These are phyloP conservation scores for Sebastes fasciatus DNA, from an alignment of 2,113 vertebrate genomes.

Conservation along the genomic window DNA sequence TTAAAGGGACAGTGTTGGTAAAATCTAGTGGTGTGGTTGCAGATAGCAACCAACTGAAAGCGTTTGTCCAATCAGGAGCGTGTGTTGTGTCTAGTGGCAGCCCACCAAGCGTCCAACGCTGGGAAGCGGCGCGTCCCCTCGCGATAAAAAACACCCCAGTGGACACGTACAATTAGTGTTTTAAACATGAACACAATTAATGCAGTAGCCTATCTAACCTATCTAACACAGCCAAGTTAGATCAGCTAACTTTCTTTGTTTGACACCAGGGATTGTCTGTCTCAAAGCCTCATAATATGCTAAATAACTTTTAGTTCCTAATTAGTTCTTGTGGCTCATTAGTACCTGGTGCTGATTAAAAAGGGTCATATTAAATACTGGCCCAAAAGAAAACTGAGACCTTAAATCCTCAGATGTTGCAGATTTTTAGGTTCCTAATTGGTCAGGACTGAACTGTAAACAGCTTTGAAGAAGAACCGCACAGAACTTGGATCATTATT, in stretches of 20 bases:
- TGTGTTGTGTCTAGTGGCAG: too few species aligned
- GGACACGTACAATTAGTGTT: background rate
- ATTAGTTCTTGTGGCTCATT: background rate
- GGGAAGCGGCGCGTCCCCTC: too few species aligned
- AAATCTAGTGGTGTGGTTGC: too few species aligned
- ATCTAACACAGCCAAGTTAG: background rate
- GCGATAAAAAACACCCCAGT: too few species aligned
- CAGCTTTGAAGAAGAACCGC: background rate
- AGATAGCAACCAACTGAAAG: too few species aligned
- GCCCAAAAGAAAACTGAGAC: background rate
- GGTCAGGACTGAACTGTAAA: background rate
- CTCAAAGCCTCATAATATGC: slow-evolving; percentile 2
- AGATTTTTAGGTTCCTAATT: background rate
- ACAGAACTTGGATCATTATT: slow-evolving; percentile 16
- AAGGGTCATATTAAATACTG: background rate
- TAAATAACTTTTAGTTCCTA: background rate
- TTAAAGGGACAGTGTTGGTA: too few species aligned
- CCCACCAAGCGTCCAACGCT: too few species aligned
- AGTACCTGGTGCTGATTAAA: background rate
- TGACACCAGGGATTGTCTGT: background rate
- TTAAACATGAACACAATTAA: background rate
- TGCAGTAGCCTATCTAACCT: background rate
- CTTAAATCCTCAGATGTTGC: background rate
- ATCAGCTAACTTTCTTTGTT: background rate
- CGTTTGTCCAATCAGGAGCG: too few species aligned